Base-by-base conservation (phyloP, 2,888 invertebrate genomes). In the Lasioglossum figueresi region DNA sequence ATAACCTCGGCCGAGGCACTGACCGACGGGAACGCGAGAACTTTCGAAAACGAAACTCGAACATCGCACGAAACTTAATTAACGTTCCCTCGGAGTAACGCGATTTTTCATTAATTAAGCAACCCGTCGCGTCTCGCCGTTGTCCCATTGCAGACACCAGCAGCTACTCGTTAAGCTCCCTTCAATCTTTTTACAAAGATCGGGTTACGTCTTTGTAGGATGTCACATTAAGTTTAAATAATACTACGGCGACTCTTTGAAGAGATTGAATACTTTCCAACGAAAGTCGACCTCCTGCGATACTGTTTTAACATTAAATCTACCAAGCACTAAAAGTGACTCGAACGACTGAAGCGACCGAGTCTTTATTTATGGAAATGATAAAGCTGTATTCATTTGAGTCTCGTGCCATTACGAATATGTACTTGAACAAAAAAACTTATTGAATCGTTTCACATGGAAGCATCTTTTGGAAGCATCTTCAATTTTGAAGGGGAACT, bases 51-150 rank as follows among this genome's bases (percentile, higher is more conserved):
- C 68, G 73, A 37, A 52, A 40, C 81, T 40, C 31, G 79, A 66
- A 66, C n/a, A 19, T 34, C 59, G 23, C n/a, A 27, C 34, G 31
- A 43, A 80, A 82, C 45, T 77, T 76, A 73, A 83, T 83, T 77
- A 76, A 73, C 68, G 56, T 83, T 73, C n/a, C n/a, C 37, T 19
- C 16, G 43, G n/a, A 31, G 27, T 52, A 82, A 77, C 72, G n/a
- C n/a, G 66, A 34, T 40, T 68, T 73, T 80, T 83, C 70, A 16
- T 73, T 66, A 74, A 81, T 70, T 70, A 82, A 27, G 43, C 27
- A 43, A 71, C 71, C 14, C 71, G 16, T 45, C 14, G 43, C 8
- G 6, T 45, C 45, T 45, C 45, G 16, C 16, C 5, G 43, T 8
- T 71, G 43, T 12, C 40, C n/a, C 40, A 1, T n/a, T n/a, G n/a